Evolutionary conservation across 2,888 invertebrate genomes (phyloP), one percentile per base, ranked within the genome.

Genomic region (Macaria notata): DNA sequence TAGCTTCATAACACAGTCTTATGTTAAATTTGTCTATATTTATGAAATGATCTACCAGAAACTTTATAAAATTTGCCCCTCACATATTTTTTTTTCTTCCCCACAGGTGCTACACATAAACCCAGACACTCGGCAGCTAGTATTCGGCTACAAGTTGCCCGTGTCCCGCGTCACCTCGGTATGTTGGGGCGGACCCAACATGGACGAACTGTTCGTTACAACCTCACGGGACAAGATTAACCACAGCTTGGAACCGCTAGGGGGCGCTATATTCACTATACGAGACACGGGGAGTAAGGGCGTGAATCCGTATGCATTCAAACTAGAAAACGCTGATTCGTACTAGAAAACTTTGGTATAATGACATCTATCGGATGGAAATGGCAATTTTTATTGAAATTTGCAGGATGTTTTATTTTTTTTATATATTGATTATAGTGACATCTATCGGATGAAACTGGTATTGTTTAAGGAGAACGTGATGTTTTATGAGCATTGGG

Each of bases 201-300:
- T 93, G 30, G 93, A 94, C 66, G 93, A 93, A 62, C 76, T 96
- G 43, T 95, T 93, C 69, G 94, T 95, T 3, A 95, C 95, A 0
- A 92, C 93, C 0, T 72, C 78, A 2, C 72, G 69, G 4, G 74
- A 76, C 56, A 52, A 51, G 2, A 33, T 59, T 0, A 72, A 74
- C 4, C 43, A 46, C 1, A 41, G 57, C 3, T n/a, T 48, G 1
- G 83, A 87, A 46, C 81, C 83, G 9, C 72, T 84, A 0, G 81
- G 76, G 0, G 88, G 88, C 48, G 85, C 86, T 38, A 71, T 88
- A 31, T 88, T 87, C 65, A 86, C 83, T 1, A 79, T 88, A 9
- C 66, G 82, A 9, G 70, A 72, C 53, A 86, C 87, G 0, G 85
- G 87, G 29, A 79, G 83, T 48, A 58, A 63, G 0, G 88, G 88